Percentiles rank a stretch among this genome's conserved stretches.
phyloP scores from a whole-genome alignment of 92 coral and sea anemone genomes.

The Porites rus region DNA sequence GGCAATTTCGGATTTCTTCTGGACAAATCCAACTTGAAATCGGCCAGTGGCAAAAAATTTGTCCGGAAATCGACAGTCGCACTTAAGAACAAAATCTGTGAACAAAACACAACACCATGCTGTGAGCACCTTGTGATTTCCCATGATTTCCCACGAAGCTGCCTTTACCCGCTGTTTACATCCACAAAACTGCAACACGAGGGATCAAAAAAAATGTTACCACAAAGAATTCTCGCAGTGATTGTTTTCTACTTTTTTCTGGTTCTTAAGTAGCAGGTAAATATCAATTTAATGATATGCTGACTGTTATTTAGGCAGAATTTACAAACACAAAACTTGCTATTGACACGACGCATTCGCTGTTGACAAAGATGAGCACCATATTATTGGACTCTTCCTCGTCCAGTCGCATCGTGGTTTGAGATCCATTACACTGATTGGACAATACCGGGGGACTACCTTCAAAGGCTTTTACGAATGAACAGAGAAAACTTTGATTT shows the following conservation, averaged over 20 bases:
- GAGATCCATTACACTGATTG: no score
- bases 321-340: neutral
- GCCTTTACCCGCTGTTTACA: neutral
- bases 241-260: conserved; percentile 28
- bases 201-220: conserved; percentile 54
- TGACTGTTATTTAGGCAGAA: conserved; percentile 40
- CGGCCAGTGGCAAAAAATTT: no score
- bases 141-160: conserved; percentile 21
- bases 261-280: conserved; percentile 22
- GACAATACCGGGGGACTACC: no score
- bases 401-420: no score
- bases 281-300: conserved; percentile 24
- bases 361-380: no score
- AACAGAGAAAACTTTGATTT: no score
- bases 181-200: conserved; percentile 92
- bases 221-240: conserved; percentile 26
- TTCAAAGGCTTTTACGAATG: no score
- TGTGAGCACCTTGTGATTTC: conserved; percentile 26
- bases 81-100: no score
- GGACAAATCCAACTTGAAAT: neutral
- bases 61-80: no score
- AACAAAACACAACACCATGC: neutral
- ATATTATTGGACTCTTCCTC: no score
- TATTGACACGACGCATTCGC: no score
- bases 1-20: no score